phyloP scores from a whole-genome alignment of 2,113 vertebrate genomes.

The Syngnathus typhle region DNA sequence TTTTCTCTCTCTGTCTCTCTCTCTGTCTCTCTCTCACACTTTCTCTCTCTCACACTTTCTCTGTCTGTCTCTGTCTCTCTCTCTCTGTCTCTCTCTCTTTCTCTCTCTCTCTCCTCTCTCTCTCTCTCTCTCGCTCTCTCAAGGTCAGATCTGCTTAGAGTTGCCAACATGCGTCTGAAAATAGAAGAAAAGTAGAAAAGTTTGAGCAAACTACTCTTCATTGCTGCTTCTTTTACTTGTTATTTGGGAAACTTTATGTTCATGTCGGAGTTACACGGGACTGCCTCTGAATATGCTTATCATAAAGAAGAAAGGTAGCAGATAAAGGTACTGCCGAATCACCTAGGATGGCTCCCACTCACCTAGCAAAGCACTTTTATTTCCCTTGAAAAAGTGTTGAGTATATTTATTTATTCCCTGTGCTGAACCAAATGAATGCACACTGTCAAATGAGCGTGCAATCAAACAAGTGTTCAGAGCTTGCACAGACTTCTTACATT shows the following conservation, averaged over 20 bases:
- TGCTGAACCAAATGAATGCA: constrained; percentile 33
- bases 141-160: constrained; percentile 27
- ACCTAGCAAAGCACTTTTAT: constrained; percentile 22
- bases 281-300: constrained; percentile 49
- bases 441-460: constrained; percentile 33
- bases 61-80: too few relatives aligned
- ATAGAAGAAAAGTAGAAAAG: constrained; percentile 13
- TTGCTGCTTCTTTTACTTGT: constrained; percentile 19
- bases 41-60: too few relatives aligned
- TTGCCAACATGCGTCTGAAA: neutral
- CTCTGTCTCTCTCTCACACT: too few relatives aligned
- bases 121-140: too few relatives aligned
- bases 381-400: constrained; percentile 38
- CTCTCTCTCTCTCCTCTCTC: too few relatives aligned
- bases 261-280: constrained; percentile 37
- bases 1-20: too few relatives aligned
- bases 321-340: constrained; percentile 33
- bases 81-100: too few relatives aligned
- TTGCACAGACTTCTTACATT: constrained; percentile 35
- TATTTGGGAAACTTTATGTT: constrained; percentile 33
- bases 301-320: constrained; percentile 33
- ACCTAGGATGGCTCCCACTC: constrained; percentile 40
- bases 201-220: constrained; percentile 31
- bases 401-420: constrained; percentile 34
- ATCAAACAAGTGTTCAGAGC: constrained; percentile 42